These are phyloP conservation scores for Drosophila birchii DNA, from an alignment of 2,888 invertebrate species.

Conservation along the genomic window DNA sequence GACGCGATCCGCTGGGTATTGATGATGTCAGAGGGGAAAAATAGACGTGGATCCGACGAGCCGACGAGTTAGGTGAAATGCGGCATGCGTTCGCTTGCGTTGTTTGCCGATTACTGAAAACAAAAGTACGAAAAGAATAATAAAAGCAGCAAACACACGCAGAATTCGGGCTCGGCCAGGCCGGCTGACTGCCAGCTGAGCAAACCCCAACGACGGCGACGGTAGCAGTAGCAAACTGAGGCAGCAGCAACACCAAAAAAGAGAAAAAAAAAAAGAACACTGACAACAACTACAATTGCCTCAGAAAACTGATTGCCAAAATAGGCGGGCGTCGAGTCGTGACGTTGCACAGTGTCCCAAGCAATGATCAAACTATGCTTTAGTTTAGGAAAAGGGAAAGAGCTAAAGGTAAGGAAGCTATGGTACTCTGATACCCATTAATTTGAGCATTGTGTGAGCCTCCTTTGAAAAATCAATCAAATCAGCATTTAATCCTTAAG, in stretches of 20 bases:
- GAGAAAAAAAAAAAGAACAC: background rate
- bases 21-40: conserved; percentile 69
- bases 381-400: background rate
- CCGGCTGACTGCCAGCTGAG: conserved; percentile 17
- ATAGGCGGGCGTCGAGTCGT: conserved; percentile 45
- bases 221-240: conserved; percentile 1
- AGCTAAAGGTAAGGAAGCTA: background rate
- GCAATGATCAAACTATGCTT: background rate
- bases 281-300: conserved; percentile 4
- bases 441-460: background rate
- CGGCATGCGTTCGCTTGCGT: conserved; percentile 73
- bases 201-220: conserved; percentile 18
- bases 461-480: background rate
- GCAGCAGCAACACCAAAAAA: conserved; percentile 7
- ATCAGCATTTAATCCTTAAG: no score
- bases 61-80: conserved; percentile 64
- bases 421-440: background rate
- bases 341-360: conserved; percentile 41
- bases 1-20: conserved; percentile 7
- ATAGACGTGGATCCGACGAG: conserved; percentile 42
- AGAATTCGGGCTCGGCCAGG: conserved; percentile 32
- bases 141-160: conserved; percentile 16
- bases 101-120: conserved; percentile 71
- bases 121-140: conserved; percentile 53
- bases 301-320: conserved; percentile 46